Evolutionary conservation across 2,113 vertebrate genomes (phyloP), one percentile per base, ranked within the genome.

Genomic region (Ochotona curzoniae): DNA sequence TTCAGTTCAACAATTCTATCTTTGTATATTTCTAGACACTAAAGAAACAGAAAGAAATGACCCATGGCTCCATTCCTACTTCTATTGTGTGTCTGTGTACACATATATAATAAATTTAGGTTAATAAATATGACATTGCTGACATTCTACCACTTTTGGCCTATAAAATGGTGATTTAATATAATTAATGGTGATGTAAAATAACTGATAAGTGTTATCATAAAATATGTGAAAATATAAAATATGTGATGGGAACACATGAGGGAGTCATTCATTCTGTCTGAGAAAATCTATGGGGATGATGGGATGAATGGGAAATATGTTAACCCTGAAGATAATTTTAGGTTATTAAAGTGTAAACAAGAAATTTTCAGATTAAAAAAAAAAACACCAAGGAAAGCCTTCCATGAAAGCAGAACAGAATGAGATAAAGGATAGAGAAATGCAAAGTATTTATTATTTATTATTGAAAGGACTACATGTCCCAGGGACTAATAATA

Each of bases 371-470:
- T 87, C 32, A 93, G 66, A 25, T 66, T 94, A 89, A 79, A 15
- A 82, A 92, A 84, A 2, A 88, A 21, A 21, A n/a, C n/a, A n/a
- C n/a, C n/a, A n/a, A n/a, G 66, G 79, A 94, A 57, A 69, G 4
- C 18, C 30, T 84, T 87, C 18, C 20, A 81, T n/a, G 25, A 18
- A 81, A 26, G 67, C 20, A 38, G 74, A 73, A 89, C 5, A 87
- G 90, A 95, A 80, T 28, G 25, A 91, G 25, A 75, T 90, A 74
- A 79, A 26, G 57, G 35, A 63, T 47, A 28, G 47, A 81, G 38
- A 91, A 89, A 86, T 79, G 26, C 7, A 30, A 90, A 87, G 17
- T 25, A 87, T 90, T 95, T 84, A 87, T 73, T 23, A 87, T 57
- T 90, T 79, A 80, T 28, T 32, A 54, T 81, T 57, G 81, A 87